These are phyloP conservation scores for Nanorana parkeri DNA, from an alignment of 2,113 vertebrate genomes.

Conservation along the genomic window DNA sequence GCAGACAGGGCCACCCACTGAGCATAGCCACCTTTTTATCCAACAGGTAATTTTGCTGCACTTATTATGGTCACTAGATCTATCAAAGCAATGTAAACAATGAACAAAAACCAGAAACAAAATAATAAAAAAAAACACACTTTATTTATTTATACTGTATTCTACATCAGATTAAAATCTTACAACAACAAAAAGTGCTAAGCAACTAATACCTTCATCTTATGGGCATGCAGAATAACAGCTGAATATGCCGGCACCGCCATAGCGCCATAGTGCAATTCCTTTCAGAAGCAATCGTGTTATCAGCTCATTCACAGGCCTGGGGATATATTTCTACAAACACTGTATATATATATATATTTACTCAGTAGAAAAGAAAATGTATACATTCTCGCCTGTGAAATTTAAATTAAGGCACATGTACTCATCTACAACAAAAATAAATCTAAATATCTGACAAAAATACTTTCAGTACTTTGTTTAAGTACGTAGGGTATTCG, in stretches of 20 bases:
- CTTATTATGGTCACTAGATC: too few relatives aligned
- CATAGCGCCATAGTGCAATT: constrained; percentile 26
- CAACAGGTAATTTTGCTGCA: too few relatives aligned
- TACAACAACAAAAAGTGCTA: constrained; percentile 46
- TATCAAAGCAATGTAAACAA: not conserved
- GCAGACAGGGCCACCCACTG: too few relatives aligned
- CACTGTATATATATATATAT: constrained; percentile 10
- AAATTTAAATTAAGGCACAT: constrained; percentile 45
- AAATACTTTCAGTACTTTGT: not conserved
- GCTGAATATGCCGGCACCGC: constrained; percentile 2
- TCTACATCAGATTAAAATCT: constrained; percentile 39
- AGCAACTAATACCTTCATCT: not conserved
- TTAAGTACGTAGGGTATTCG: not conserved
- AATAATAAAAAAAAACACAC: not conserved
- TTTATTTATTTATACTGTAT: constrained; percentile 33
- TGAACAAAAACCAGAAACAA: not conserved
- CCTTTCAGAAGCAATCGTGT: constrained; percentile 13
- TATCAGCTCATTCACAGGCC: constrained; percentile 19
- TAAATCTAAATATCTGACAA: constrained; percentile 25
- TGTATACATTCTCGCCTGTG: constrained; percentile 31
- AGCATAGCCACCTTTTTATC: too few relatives aligned
- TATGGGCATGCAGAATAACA: constrained; percentile 35
- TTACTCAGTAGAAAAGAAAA: constrained; percentile 35
- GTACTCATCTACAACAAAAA: constrained; percentile 25
- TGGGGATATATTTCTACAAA: constrained; percentile 17